These are phyloP conservation scores for Delia radicum DNA, from an alignment of 1,140 invertebrate genomes.

Conservation along the genomic window DNA sequence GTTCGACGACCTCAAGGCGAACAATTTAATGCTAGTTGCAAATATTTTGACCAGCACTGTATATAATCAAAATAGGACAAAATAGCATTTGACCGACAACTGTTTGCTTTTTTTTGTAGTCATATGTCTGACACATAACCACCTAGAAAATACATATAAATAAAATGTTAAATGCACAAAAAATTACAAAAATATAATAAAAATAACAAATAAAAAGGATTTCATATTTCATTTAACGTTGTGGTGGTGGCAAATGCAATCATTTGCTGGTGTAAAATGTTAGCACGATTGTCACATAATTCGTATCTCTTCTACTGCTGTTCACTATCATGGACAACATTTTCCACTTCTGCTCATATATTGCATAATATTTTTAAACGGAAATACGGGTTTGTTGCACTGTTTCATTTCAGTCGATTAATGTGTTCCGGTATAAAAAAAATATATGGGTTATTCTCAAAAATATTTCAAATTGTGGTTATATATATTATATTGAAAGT, in stretches of 20 bases:
- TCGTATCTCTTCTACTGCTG: background rate
- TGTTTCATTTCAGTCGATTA: background rate
- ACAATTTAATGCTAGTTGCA: too few relatives aligned
- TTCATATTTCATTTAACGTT: conserved; percentile 14
- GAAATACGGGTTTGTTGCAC: background rate
- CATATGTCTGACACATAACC: background rate
- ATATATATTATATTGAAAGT: too few relatives aligned
- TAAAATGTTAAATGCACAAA: conserved; percentile 7
- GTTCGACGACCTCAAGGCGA: too few relatives aligned
- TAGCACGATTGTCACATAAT: conserved; percentile 13
- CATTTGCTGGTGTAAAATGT: conserved; percentile 4
- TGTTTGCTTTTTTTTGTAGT: background rate
- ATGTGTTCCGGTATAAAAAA: background rate
- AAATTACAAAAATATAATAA: background rate
- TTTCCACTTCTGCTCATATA: background rate
- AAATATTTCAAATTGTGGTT: too few relatives aligned
- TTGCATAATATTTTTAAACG: background rate
- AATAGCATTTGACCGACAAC: conserved; percentile 1
- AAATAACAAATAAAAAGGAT: background rate
- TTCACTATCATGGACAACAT: background rate
- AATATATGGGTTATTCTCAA: too few relatives aligned
- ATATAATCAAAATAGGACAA: background rate
- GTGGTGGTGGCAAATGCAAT: conserved; percentile 8
- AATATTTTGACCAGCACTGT: too few relatives aligned
- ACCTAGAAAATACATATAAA: background rate